Base-by-base conservation (phyloP, 2,888 invertebrate genomes). In the Caenorhabditis virilis region DNA sequence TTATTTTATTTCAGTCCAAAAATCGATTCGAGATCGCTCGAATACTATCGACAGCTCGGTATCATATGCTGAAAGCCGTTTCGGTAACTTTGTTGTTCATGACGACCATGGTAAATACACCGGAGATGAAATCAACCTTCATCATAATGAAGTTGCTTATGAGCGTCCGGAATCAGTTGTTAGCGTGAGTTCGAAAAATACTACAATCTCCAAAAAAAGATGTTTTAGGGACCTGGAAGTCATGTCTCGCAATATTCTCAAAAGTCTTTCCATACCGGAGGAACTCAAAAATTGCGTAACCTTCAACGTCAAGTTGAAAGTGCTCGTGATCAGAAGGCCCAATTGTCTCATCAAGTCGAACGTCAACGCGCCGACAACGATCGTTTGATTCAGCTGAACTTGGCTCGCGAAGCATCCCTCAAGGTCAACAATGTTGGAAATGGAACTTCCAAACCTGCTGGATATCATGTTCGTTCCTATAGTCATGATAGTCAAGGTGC, bases 111-210 rank as follows among this genome's bases (percentile, higher is more conserved):
- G 63, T 18, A 53, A 54, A 22, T 68, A 65, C 26, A 59, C 62
- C 26, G 72, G 72, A 16, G 39, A 43, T 26, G 66, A 76, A 27
- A 70, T 78, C 47, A 72, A 78, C 41, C 70, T 78, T 9, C 46
- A 77, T 43, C 78, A 78, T 53, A 63, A 75, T 53, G 78, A 78
- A 41, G 78, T 78, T 11, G 78, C 78, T 26, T 78, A 78, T 50
- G 41, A 54, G 27, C 70, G 77, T 22, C 70, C 70, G 7, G 27
- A 43, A 5, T n/a, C 43, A 23, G n/a, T 25, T 42, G 30, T 42
- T 5, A 42, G 23, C 42, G 1, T 3, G 16, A 36, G 15, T 16
- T n/a, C 36, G 4, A n/a, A 7, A 36, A n/a, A n/a, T n/a, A n/a
- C n/a, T n/a, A n/a, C n/a, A n/a, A n/a, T n/a, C n/a, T n/a, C 3